Evolutionary conservation across 37 sponge, comb jelly and placozoan genomes (phyloP), one percentile per base, ranked within the genome.

Genomic region (Lycopodina hypogea): DNA sequence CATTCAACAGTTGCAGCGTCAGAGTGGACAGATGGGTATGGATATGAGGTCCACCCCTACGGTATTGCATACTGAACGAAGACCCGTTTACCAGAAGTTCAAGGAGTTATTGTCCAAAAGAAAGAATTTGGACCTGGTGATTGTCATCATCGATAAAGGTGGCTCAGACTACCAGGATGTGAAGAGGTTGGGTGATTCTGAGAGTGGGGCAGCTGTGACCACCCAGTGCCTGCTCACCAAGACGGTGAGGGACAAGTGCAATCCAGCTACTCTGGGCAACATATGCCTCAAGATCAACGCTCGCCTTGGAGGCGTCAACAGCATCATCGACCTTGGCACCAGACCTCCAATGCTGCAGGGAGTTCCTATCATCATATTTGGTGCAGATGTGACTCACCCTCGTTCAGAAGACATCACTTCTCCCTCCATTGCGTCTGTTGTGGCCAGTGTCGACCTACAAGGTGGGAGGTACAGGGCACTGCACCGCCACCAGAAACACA

Each of bases 351-450:
- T 71, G 4, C 26, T 89, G 3, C 32, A 33, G 38, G 37, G 23
- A 0, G 64, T 86, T 12, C 87, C 88, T n/a, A 64, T 87, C 11
- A 92, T 92, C 33, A 57, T 92, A 8, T 64, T 92, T 62, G 92
- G 92, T 66, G 92, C 92, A 56, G 92, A 92, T 70, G 92, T 92
- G 57, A 92, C 88, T 75, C 92, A 92, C 52, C 92, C 92, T 2
- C 69, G 45, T 0, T 63, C 80, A 23, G 79, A 72, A 0, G 87
- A 91, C 42, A 78, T 59, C 0, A 79, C 62, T 21, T 82, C 50
- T 26, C 92, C 92, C 1, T 92, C 92, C n/a, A 86, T 90, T 52
- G 91, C 91, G 30, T 86, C 91, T 37, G 88, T 88, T 24, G 70
- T 53, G 19, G 68, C 81, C 42, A 70, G 68, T 51, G 60, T 77